Conservation (phyloP, 1,140 invertebrate species). For the Drosophila micromelanica region DNA sequence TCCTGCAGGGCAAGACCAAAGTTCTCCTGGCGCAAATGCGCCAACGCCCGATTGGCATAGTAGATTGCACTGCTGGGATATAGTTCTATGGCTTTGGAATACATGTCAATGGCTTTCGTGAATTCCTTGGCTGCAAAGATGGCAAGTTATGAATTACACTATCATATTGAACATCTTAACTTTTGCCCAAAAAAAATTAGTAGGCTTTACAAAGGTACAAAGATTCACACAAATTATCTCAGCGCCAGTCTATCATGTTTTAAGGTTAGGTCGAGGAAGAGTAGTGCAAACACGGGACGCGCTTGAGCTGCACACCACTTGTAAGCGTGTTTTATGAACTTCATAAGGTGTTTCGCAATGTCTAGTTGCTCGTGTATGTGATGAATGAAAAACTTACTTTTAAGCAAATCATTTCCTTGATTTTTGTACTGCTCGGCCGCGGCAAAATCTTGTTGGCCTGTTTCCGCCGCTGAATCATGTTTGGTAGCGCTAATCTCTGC, state of each 20-base stretch:
- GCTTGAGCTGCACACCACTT: conserved; percentile 2
- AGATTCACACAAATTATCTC: conserved; percentile 51
- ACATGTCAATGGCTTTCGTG: conserved; percentile 94
- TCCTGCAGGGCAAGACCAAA: conserved; percentile 97
- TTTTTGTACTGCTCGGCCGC: conserved; percentile 91
- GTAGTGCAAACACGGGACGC: conserved; percentile 20
- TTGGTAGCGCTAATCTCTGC: conserved; percentile 51
- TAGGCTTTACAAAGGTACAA: neutral
- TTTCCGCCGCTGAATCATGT: conserved; percentile 47
- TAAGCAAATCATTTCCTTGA: conserved; percentile 93
- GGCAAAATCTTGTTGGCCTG: conserved; percentile 61
- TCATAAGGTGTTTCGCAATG: conserved; percentile 1
- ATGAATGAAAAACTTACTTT: conserved; percentile 87
- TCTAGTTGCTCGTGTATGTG: conserved; percentile 13
- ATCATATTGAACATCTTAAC: neutral
- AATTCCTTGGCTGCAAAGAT: conserved; percentile 92
- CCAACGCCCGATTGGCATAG: conserved; percentile 97
- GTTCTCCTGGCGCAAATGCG: conserved; percentile 95
- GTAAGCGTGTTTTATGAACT: neutral
- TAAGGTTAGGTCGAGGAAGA: conserved; percentile 62
- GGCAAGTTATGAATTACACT: neutral
- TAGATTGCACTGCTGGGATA: conserved; percentile 93
- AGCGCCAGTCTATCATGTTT: conserved; percentile 38
- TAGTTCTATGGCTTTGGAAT: conserved; percentile 95
- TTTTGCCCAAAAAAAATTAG: neutral